Base-by-base conservation (phyloP, 2,797 vertebrate genomes). In the Poecilia velifera region DNA sequence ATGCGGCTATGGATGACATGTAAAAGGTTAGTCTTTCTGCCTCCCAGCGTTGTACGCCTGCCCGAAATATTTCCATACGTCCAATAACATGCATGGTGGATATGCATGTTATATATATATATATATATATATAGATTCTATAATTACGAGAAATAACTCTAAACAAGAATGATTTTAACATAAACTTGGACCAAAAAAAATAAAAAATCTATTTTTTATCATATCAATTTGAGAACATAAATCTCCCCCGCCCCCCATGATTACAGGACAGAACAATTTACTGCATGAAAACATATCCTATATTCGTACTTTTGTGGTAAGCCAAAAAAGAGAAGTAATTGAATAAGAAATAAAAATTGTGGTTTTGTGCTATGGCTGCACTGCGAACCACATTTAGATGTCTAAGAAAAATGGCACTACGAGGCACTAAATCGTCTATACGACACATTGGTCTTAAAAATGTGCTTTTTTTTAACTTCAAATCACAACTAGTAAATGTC, bases 401-500 rank as follows among this genome's bases (percentile, higher is more conserved):
- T 13, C 7, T 4, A 41, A 46, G 43, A 71, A 71, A 71, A 45
- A 14, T n/a, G 25, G 12, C 14, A n/a, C 43, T 28, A 3, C 13
- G 6, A 46, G 43, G 43, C 12, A n/a, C n/a, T 71, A 28, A 71
- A 46, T 71, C 13, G 46, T 71, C 68, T n/a, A 7, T 18, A 45
- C 45, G 25, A 46, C 45, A 28, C 68, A 45, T 71, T 71, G 18
- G 13, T 46, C 43, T 71, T 70, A 1, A n/a, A 70, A n/a, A 70
- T n/a, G 22, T 43, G 6, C 6, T 46, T 28, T 68, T 71, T 46
- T 62, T 4, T 22, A 28, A 28, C 41, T 10, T 6, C 51, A 20
- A 25, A 31, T 80, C 71, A 84, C 1, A 53, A 78, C 70, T 73
- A 64, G 43, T 9, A 66, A 53, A 41, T 41, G 45, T 78, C 78